Evolutionary conservation across 1,140 invertebrate genomes (phyloP).

Genomic region (Vollenhovia emeryi): DNA sequence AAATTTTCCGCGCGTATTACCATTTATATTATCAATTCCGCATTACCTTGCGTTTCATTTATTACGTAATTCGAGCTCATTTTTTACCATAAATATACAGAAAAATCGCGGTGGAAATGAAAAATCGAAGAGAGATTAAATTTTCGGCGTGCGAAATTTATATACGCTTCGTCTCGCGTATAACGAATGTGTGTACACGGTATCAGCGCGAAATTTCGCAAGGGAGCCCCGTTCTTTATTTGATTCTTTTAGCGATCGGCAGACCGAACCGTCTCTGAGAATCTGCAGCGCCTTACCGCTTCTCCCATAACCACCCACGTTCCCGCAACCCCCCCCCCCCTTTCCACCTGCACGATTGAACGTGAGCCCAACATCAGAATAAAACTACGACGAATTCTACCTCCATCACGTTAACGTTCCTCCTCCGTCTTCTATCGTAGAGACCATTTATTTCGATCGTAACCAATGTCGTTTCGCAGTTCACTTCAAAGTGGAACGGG

Average conservation of each 20-base stretch:
- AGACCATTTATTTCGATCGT: slow-evolving; percentile 75
- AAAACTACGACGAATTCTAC: slow-evolving; percentile 73
- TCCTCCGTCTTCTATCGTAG: slow-evolving; percentile 72
- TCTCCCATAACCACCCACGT: slow-evolving; percentile 44
- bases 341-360: slow-evolving; percentile 68
- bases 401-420: slow-evolving; percentile 73
- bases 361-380: slow-evolving; percentile 73
- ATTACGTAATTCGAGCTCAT: background rate
- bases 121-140: background rate
- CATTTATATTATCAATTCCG: background rate
- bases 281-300: slow-evolving; percentile 44
- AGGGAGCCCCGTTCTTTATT: slow-evolving; percentile 43
- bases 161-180: background rate
- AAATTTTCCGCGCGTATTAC: background rate
- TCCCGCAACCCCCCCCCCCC: slow-evolving; percentile 22
- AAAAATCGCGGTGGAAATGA: background rate
- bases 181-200: background rate
- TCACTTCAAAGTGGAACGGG: slow-evolving; percentile 63
- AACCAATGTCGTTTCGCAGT: slow-evolving; percentile 72
- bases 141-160: background rate
- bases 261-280: slow-evolving; percentile 57
- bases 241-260: slow-evolving; percentile 65
- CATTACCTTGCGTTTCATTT: background rate
- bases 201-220: slow-evolving; percentile 19
- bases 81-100: background rate